Conservation (phyloP, 2,888 invertebrate species). For the Drosophila kuntzei region DNA sequence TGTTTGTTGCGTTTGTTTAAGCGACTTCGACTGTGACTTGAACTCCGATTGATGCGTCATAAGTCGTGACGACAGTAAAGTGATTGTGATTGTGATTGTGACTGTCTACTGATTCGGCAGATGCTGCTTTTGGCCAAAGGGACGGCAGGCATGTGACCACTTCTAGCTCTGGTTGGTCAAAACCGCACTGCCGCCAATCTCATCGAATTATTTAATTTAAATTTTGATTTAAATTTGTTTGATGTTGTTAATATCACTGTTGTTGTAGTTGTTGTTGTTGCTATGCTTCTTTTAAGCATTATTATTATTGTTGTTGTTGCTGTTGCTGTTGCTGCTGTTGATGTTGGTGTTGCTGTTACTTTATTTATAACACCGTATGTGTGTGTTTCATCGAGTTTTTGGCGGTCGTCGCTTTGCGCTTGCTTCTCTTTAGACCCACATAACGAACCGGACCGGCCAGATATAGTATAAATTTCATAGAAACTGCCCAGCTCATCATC, state of each 20-base stretch:
- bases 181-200: conserved; percentile 41
- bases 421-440: conserved; percentile 77
- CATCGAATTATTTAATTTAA: conserved; percentile 71
- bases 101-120: conserved; percentile 15
- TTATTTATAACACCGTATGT: conserved; percentile 65
- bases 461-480: conserved; percentile 84
- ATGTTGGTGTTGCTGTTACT: conserved; percentile 60
- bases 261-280: conserved; percentile 33
- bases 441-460: conserved; percentile 68
- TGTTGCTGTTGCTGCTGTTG: conserved; percentile 63
- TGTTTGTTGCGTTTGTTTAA: conserved; percentile 15
- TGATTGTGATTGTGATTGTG: conserved; percentile 29
- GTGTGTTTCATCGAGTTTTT: conserved; percentile 74
- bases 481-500: conserved; percentile 83
- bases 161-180: conserved; percentile 37
- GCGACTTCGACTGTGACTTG: conserved; percentile 9
- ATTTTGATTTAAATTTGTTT: conserved; percentile 71
- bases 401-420: conserved; percentile 69
- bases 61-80: conserved; percentile 37
- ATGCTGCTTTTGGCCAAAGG: conserved; percentile 16
- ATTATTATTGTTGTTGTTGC: conserved; percentile 30
- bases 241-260: conserved; percentile 58
- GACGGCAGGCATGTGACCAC: conserved; percentile 39
- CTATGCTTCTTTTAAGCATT: conserved; percentile 29
- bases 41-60: conserved; percentile 30